Evolutionary conservation across 2,888 invertebrate genomes (phyloP), one percentile per base, ranked within the genome.

Genomic region (Lasioglossum vierecki): DNA sequence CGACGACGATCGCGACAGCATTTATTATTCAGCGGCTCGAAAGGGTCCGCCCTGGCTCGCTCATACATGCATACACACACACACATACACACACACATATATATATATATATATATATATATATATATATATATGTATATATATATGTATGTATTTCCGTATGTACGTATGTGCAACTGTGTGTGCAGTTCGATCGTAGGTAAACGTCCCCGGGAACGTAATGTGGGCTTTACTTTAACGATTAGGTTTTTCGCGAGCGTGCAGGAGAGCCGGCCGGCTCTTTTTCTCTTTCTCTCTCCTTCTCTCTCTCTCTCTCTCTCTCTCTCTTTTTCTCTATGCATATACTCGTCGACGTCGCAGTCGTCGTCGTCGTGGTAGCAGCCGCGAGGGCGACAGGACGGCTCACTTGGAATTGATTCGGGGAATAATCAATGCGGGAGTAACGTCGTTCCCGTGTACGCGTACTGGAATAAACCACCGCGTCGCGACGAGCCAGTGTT

Each of bases 201-300:
- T 89, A 90, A 90, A 90, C 90, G 88, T 90, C 79, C 85, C 85
- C 74, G 68, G 83, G 82, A 80, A 83, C 85, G 89, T 89, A 89
- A 86, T 85, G 85, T 83, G 88, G 83, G 85, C 90, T 90, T 90
- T 89, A 90, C 90, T 89, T 90, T 90, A 86, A 87, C 90, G 90
- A 90, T 90, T 90, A 90, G 88, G 83, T 88, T 90, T 88, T 88
- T 84, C 89, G 79, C 85, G 88, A 85, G 82, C 84, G 80, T 82
- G 86, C 88, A 74, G 80, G 49, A 78, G 81, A 76, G 73, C 44
- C 11, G 68, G 66, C 68, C 63, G n/a, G 22, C 26, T 60, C 4
- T 60, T 22, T 57, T 6, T 57, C 53, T 22, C 22, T 15, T 8
- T 57, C 57, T n/a, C 57, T 9, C 11, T 57, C n/a, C n/a, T 0